Conservation (phyloP, 1,140 invertebrate genomes). For the Chymomyza costata region DNA sequence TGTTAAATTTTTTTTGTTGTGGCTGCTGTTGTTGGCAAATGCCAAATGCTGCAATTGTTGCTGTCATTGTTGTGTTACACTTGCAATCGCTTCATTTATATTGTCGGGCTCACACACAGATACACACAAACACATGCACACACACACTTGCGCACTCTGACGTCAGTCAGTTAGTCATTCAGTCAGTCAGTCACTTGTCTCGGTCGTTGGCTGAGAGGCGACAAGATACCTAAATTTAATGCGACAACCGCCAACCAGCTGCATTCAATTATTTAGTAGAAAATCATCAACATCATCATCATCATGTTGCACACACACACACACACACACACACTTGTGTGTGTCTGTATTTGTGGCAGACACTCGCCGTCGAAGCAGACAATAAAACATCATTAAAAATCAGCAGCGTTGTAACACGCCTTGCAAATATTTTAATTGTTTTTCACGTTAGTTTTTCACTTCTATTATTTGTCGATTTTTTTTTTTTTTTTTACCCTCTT, state of each 20-base stretch:
- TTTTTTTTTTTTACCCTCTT: slow-evolving; percentile 17
- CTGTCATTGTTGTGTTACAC: slow-evolving; percentile 74
- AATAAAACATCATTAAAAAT: slow-evolving; percentile 72
- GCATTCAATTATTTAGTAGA: slow-evolving; percentile 71
- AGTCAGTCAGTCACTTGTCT: slow-evolving; percentile 44
- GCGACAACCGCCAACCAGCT: slow-evolving; percentile 69
- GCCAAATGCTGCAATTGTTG: slow-evolving; percentile 73
- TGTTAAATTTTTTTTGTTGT: no score
- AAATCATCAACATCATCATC: slow-evolving; percentile 50
- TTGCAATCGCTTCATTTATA: slow-evolving; percentile 73
- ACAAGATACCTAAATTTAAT: slow-evolving; percentile 70
- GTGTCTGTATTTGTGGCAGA: slow-evolving; percentile 17
- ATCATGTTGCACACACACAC: slow-evolving; percentile 29
- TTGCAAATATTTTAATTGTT: slow-evolving; percentile 73
- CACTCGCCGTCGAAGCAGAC: slow-evolving; percentile 58
- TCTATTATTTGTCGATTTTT: slow-evolving; percentile 1
- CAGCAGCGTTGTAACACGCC: slow-evolving; percentile 59
- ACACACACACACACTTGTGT: slow-evolving; percentile 21
- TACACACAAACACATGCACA: slow-evolving; percentile 4
- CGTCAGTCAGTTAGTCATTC: slow-evolving; percentile 27
- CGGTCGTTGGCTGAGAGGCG: slow-evolving; percentile 64
- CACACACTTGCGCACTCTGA: slow-evolving; percentile 15
- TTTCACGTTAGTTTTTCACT: slow-evolving; percentile 27
- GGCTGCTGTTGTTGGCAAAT: slow-evolving; percentile 58
- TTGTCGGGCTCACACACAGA: slow-evolving; percentile 37